Base-by-base conservation (phyloP, 53 echinoderm and acorn worm species). In the Hippasteria phrygiana region DNA sequence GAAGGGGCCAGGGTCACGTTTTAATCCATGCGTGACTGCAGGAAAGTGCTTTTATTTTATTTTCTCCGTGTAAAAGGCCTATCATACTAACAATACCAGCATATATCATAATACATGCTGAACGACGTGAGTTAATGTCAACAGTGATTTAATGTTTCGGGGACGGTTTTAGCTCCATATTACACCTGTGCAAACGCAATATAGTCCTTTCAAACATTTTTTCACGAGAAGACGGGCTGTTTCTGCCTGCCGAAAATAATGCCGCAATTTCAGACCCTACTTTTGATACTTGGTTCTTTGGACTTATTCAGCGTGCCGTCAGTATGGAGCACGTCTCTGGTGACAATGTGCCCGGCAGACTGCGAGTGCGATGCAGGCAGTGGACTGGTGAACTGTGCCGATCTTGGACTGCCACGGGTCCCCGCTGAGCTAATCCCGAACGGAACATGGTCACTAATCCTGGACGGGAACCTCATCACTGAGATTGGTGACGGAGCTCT, bases 391-490 rank as follows among this genome's bases (percentile, higher is more conserved):
- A 17, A 75, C 43, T 75, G 75, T 14, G 13, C 75, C 9, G 75
- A 16, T 13, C 4, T 28, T 11, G 48, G 48, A 1, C 17, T 75
- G 16, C 18, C 5, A 32, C 17, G 50, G 31, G 26, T 75, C 29
- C 75, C 75, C 75, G 48, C 14, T 0, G 26, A 18, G 41, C 42
- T 14, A 26, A 46, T 75, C 10, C 47, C 47, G 2, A 75, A 75
- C 75, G 7, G 20, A 17, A 75, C 75, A 48, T 48, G 50, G 29
- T 48, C 50, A 0, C 48, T 75, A 12, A 9, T 75, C 4, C 75
- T 75, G 11, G 75, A 75, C 50, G 75, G 34, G 28, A 75, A 75
- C 18, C 8, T 47, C 75, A 50, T 75, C 75, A 46, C 13, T 31
- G 75, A 46, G 47, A 0, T 75, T 29, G 34, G 32, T 24, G 75